phyloP scores from a whole-genome alignment of 2,797 vertebrate genomes.

The Macropodus opercularis region DNA sequence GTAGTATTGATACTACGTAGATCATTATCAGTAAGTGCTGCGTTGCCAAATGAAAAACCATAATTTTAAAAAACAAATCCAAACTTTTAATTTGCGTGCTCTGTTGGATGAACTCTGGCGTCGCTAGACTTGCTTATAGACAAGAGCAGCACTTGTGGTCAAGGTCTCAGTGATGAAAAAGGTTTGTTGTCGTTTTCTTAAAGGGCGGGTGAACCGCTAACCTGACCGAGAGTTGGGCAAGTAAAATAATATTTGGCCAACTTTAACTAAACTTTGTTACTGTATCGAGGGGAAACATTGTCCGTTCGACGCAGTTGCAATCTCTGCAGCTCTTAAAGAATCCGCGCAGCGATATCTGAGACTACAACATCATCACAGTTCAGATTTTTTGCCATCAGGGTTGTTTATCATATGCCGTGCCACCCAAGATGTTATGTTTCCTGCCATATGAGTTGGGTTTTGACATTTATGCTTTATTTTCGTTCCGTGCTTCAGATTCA shows the following conservation, averaged over 20 bases:
- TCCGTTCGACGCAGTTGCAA: conserved; percentile 1
- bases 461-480: conserved; percentile 70
- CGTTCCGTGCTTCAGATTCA: conserved; percentile 60
- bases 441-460: conserved; percentile 47
- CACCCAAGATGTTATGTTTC: conserved; percentile 71
- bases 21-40: too few species aligned
- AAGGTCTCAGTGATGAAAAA: conserved; percentile 32
- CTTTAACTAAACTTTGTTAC: conserved; percentile 47
- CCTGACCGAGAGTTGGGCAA: conserved; percentile 39
- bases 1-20: too few species aligned
- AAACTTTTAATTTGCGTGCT: conserved; percentile 19
- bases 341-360: conserved; percentile 55
- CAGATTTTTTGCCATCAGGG: conserved; percentile 61
- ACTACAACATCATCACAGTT: conserved; percentile 57
- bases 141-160: conserved; percentile 23
- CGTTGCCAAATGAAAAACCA: conserved; percentile 9
- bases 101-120: conserved; percentile 22
- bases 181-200: conserved; percentile 52
- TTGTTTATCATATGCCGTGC: conserved; percentile 67
- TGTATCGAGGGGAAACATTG: conserved; percentile 36
- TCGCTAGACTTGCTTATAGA: conserved; percentile 20
- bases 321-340: conserved; percentile 24
- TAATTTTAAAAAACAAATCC: conserved; percentile 32
- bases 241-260: conserved; percentile 56
- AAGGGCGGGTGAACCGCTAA: conserved; percentile 56